A percentile compares a stretch with the other conserved stretches of the same genome.
Conservation (phyloP, 2,888 invertebrate genomes). For the Sepiola atlantica region DNA sequence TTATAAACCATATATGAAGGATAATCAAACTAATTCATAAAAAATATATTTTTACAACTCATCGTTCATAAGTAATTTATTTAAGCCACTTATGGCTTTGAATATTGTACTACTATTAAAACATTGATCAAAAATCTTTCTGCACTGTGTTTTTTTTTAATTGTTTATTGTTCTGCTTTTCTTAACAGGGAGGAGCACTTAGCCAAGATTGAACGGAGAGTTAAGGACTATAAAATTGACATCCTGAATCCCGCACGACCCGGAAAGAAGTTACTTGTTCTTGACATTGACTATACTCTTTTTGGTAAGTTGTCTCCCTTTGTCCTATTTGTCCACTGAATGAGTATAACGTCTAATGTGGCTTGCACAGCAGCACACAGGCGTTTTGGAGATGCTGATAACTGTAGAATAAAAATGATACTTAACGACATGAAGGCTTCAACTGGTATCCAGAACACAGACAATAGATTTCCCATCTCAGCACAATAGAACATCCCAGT, state of each 20-base stretch:
- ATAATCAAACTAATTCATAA: too few relatives aligned
- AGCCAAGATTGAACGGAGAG: slow-evolving; percentile 82
- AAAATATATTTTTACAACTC: too few relatives aligned
- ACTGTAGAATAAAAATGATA: too few relatives aligned
- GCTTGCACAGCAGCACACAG: too few relatives aligned
- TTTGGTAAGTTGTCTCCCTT: slow-evolving; percentile 79
- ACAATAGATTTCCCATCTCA: too few relatives aligned
- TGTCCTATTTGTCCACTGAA: neutral
- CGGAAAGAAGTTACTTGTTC: slow-evolving; percentile 90
- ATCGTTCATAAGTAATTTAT: too few relatives aligned
- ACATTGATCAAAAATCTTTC: neutral
- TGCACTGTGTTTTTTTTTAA: neutral
- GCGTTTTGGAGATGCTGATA: slow-evolving; percentile 44
- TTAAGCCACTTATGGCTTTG: too few relatives aligned
- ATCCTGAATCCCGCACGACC: slow-evolving; percentile 87
- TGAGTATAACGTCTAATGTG: too few relatives aligned
- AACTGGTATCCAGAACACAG: too few relatives aligned
- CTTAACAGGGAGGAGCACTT: slow-evolving; percentile 75
- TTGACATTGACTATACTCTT: slow-evolving; percentile 96
- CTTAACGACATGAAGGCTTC: too few relatives aligned
- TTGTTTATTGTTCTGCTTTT: neutral
- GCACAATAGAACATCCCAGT: too few relatives aligned
- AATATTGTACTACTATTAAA: neutral
- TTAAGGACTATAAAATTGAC: slow-evolving; percentile 87
- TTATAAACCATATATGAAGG: too few relatives aligned